A percentile compares a stretch with the other conserved stretches of the same genome.
Conservation (phyloP, 2,113 vertebrate genomes). For the Lepisosteus osseus region DNA sequence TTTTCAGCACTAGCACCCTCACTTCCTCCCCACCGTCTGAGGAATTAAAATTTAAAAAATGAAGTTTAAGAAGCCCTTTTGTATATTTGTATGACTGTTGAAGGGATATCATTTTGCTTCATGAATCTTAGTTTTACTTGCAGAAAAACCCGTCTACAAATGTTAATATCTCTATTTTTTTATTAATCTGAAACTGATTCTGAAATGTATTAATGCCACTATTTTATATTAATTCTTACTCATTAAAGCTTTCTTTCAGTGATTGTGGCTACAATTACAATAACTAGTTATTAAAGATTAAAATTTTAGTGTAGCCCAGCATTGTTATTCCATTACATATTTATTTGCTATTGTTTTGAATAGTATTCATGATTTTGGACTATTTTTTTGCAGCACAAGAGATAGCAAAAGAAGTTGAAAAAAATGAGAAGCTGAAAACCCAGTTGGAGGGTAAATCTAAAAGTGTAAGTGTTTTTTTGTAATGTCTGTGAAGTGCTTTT, state of each 20-base stretch:
- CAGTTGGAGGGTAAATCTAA: conserved; percentile 63
- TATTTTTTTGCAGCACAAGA: conserved; percentile 75
- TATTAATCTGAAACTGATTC: neutral
- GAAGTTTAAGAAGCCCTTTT: neutral
- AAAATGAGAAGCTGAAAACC: conserved; percentile 75
- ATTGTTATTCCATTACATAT: neutral
- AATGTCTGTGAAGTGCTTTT: no score
- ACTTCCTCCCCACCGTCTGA: no score
- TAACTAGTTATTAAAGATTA: neutral
- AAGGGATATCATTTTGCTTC: neutral
- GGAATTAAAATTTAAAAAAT: no score
- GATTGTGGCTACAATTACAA: neutral
- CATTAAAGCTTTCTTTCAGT: no score
- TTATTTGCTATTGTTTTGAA: no score
- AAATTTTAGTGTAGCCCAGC: neutral
- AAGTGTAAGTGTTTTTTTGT: conserved; percentile 48
- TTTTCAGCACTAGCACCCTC: no score
- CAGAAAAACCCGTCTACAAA: neutral
- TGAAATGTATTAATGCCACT: no score
- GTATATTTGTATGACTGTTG: neutral
- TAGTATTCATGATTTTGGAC: neutral
- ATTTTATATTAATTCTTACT: no score
- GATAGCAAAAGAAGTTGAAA: conserved; percentile 83
- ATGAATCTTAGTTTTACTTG: neutral
- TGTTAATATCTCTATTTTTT: neutral